Evolutionary conservation across 1,140 invertebrate genomes (phyloP).

Genomic region (Uloborus diversus): DNA sequence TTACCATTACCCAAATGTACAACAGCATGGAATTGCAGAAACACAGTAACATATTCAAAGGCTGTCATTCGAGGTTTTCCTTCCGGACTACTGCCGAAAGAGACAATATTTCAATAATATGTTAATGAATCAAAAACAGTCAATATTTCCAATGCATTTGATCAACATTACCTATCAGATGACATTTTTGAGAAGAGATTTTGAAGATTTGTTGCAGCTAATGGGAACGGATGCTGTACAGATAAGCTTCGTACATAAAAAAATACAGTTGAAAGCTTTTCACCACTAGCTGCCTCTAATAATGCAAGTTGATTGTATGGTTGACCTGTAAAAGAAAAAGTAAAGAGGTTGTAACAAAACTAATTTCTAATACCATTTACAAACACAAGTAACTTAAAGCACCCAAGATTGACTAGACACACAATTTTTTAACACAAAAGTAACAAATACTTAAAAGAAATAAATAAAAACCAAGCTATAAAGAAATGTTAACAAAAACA

Average conservation of each 20-base stretch:
- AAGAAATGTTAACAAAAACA: too few relatives aligned
- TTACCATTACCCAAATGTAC: slow-evolving; percentile 70
- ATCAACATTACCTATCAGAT: slow-evolving; percentile 62
- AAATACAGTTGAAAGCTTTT: slow-evolving; percentile 82
- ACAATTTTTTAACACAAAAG: too few relatives aligned
- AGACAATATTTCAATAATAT: slow-evolving; percentile 6
- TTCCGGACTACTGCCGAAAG: slow-evolving; percentile 67
- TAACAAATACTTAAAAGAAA: too few relatives aligned
- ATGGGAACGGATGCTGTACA: slow-evolving; percentile 83
- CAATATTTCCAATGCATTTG: neutral
- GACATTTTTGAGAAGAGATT: slow-evolving; percentile 70
- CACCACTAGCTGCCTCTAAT: slow-evolving; percentile 80
- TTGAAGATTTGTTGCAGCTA: slow-evolving; percentile 80
- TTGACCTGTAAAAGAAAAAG: slow-evolving; percentile 69
- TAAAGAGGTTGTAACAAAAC: too few relatives aligned
- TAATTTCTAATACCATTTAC: too few relatives aligned
- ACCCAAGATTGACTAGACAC: too few relatives aligned
- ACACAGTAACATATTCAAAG: slow-evolving; percentile 76
- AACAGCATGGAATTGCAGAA: slow-evolving; percentile 74
- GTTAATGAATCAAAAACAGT: too few relatives aligned
- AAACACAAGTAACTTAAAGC: too few relatives aligned
- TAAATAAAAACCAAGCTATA: too few relatives aligned
- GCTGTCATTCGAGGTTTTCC: slow-evolving; percentile 72
- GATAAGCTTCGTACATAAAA: slow-evolving; percentile 83
- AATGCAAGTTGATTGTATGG: slow-evolving; percentile 89